phyloP scores from a whole-genome alignment of 2,888 invertebrate genomes.

The Megalurothrips usitatus region DNA sequence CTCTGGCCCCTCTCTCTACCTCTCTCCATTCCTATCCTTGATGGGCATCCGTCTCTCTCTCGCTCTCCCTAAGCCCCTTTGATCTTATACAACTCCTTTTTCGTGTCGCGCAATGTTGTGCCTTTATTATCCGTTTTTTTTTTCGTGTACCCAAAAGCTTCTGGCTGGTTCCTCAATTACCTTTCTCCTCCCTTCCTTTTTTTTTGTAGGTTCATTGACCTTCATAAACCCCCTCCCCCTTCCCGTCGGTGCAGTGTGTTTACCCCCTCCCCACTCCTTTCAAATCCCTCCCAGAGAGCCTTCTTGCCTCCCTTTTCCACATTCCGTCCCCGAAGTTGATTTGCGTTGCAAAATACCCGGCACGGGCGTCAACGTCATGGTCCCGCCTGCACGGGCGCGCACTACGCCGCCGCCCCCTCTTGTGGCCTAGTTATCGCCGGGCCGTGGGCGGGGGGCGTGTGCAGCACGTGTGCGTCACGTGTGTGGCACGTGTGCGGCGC shows the following conservation, averaged over 20 bases:
- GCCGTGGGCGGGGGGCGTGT: no score
- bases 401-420: neutral
- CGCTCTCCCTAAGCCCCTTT: neutral
- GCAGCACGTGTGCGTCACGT: no score
- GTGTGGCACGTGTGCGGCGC: no score
- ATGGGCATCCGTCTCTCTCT: neutral
- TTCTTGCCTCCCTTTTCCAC: neutral
- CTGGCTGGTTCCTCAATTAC: no score
- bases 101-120: neutral
- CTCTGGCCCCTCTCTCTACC: neutral
- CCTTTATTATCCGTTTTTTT: constrained; percentile 4
- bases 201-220: no score
- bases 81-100: neutral
- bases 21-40: neutral
- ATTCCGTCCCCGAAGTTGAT: neutral
- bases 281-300: neutral
- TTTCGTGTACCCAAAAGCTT: neutral
- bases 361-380: neutral
- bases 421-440: neutral
- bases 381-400: neutral
- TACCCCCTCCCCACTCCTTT: neutral
- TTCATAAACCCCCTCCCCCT: neutral
- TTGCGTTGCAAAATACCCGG: constrained; percentile 20
- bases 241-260: no score
- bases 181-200: no score